Evolutionary conservation across 37 sponge, comb jelly and placozoan species (phyloP).

Genomic region (Cliona cf. orientalis): DNA sequence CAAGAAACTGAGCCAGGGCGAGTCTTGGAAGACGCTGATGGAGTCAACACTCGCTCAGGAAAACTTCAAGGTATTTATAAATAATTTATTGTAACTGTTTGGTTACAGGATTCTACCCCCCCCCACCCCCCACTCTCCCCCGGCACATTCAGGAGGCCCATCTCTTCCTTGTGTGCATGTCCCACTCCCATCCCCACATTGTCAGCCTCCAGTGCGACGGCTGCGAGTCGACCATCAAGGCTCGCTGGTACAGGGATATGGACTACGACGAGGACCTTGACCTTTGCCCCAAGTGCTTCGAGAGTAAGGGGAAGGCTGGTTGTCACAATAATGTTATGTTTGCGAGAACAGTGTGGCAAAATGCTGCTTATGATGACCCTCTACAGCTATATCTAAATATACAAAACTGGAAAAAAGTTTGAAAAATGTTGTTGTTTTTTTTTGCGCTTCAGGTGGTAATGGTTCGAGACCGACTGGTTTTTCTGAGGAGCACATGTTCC

Average conservation of each 20-base stretch:
- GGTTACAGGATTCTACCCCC: background rate
- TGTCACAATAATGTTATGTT: too few relatives aligned
- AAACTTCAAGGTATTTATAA: background rate
- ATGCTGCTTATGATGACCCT: background rate
- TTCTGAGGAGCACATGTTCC: constrained; percentile 46
- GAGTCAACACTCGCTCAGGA: background rate
- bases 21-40: background rate
- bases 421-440: too few relatives aligned
- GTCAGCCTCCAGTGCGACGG: constrained; percentile 67
- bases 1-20: background rate
- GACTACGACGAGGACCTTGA: constrained; percentile 46
- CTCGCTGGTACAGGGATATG: constrained; percentile 61
- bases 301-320: too few relatives aligned
- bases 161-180: constrained; percentile 30
- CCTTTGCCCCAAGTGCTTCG: constrained; percentile 68
- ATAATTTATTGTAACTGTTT: background rate
- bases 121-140: background rate
- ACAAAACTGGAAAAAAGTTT: too few relatives aligned
- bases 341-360: background rate
- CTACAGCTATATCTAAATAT: too few relatives aligned
- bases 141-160: constrained; percentile 43
- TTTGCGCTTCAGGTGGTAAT: constrained; percentile 29
- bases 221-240: constrained; percentile 30
- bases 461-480: constrained; percentile 22
- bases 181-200: background rate